Evolutionary conservation across 2,888 invertebrate genomes (phyloP).

Genomic region (Pachycephus smyrnensis): DNA sequence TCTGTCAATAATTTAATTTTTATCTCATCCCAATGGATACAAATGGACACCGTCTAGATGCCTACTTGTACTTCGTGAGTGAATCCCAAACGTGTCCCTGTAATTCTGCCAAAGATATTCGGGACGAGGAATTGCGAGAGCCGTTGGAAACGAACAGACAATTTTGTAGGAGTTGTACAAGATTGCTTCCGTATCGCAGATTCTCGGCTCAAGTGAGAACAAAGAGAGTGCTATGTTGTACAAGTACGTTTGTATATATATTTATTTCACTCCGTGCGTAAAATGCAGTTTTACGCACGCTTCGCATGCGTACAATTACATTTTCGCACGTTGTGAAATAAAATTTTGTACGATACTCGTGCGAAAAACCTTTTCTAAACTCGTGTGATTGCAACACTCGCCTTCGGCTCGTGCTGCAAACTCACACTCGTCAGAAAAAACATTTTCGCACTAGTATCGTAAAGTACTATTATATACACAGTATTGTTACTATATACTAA

Average conservation of each 20-base stretch:
- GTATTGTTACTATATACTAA: not conserved
- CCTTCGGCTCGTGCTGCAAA: no score
- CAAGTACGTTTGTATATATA: slow-evolving; percentile 39
- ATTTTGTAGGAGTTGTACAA: slow-evolving; percentile 52
- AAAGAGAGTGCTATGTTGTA: slow-evolving; percentile 50
- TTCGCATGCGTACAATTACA: no score
- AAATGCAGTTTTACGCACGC: no score
- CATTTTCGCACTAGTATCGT: no score
- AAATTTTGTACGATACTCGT: no score
- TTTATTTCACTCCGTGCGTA: no score
- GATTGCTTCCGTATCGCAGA: slow-evolving; percentile 43
- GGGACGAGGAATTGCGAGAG: slow-evolving; percentile 41
- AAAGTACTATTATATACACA: not conserved
- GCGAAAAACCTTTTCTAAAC: no score
- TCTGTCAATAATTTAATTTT: not conserved
- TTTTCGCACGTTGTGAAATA: no score
- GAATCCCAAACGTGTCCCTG: slow-evolving; percentile 53
- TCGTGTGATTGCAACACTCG: no score
- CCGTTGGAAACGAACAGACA: slow-evolving; percentile 42
- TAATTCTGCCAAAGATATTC: not conserved
- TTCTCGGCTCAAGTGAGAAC: slow-evolving; percentile 51
- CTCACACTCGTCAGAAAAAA: no score
- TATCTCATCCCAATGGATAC: not conserved
- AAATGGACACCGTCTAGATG: slow-evolving; percentile 33
- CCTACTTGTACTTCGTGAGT: slow-evolving; percentile 49